Base-by-base conservation (phyloP, 2,113 vertebrate species). In the Hemibagrus wyckioides region DNA sequence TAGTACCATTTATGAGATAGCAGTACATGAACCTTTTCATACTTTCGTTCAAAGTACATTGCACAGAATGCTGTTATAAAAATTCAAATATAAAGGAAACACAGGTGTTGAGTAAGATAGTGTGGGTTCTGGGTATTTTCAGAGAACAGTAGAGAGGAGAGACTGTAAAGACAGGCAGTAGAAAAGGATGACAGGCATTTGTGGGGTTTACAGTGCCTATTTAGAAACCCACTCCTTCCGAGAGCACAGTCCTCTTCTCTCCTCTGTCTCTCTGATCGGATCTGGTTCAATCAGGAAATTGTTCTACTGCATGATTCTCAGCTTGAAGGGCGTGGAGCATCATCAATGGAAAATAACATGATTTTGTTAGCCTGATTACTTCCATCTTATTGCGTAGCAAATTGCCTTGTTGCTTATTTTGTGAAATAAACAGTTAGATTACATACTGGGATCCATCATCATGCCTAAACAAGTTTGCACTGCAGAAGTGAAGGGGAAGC, bases 321-420 rank as follows among this genome's bases (percentile, higher is more conserved):
- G 48, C 75, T 79, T 52, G 75, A 77, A 77, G 75, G 6, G 14
- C 44, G 1, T 50, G 44, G 50, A 52, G 44, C 48, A 79, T 33
- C 44, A 77, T 52, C 48, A 52, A 15, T 79, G 15, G 14, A 52
- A 77, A 79, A 30, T 3, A 30, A 50, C 28, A 52, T 79, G 36
- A 39, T 82, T 82, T 28, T 41, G 56, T 82, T 82, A 79, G 25
- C 5, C 75, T 82, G 36, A 44, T 82, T 80, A 80, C 50, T 56
- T 36, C 17, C 9, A 36, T 33, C 52, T 33, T 56, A 23, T 65
- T 82, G 65, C 39, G 15, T 25, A 7, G 59, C 41, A 48, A 82
- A 82, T 30, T 65, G 36, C 19, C 7, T 82, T 23, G 39, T 6
- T 48, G 23, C 23, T n/a, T 82, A 48, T 44, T 63, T 39, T 48